Base-by-base conservation (phyloP, 2,113 vertebrate species). In the Nematolebias whitei region DNA sequence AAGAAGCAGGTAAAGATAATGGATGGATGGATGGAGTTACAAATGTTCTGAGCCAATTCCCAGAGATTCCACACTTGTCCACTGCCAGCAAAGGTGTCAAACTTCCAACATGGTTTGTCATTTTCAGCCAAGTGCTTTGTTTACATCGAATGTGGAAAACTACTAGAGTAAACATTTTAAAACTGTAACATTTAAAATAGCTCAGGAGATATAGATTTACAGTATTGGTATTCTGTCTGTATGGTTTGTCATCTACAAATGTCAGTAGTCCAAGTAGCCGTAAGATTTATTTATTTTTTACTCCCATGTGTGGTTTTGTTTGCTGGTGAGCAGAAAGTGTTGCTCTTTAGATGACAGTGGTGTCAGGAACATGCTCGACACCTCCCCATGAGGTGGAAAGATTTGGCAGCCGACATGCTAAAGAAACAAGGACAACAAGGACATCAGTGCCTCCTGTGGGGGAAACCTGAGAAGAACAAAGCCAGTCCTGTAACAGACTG, bases 351-450 rank as follows among this genome's bases (percentile, higher is more conserved):
- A 60, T 61, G 56, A 72, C 81, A 77, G 76, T 11, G 83, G 76
- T 11, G 83, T 78, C 7, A 41, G 79, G 76, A 75, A 80, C 78
- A 74, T 35, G 62, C 63, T 68, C 77, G 59, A 79, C 83, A 76
- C 78, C 87, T 85, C 78, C 61, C 59, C 38, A 50, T 56, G 84
- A 48, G 78, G 83, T 73, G 41, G 5, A 56, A 43, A 38, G 62
- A 65, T 77, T 77, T 87, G 87, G 84, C 83, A 72, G 71, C 57
- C 41, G 67, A 60, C 71, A 40, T 45, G 63, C 63, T 60, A 61
- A 71, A 73, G 52, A 54, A 52, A 71, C 81, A 87, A 89, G 85
- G 85, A 49, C 82, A 85, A 79, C 68, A 51, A 84, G 80, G 87
- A 57, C 84, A 77, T 13, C 1, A 0, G 16, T 6, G 57, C 65